phyloP scores from a whole-genome alignment of 2,888 invertebrate species.

The Iphiclides podalirius region DNA sequence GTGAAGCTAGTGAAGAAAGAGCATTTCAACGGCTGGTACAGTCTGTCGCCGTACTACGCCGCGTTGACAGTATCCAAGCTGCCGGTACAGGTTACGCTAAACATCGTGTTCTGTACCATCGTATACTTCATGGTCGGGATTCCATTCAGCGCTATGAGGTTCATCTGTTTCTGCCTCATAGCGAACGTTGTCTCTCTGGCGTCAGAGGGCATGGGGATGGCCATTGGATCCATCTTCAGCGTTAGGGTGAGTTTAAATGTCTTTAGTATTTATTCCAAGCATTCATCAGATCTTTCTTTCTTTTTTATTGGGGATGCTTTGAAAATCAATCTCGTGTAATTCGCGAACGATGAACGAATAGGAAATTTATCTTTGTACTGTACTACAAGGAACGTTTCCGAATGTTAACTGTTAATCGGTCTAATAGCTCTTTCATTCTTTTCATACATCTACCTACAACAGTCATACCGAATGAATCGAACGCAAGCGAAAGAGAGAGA shows the following conservation, averaged over 20 bases:
- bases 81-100: constrained; percentile 80
- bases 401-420: no score
- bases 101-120: constrained; percentile 80
- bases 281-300: no score
- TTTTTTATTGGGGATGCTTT: no score
- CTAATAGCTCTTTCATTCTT: no score
- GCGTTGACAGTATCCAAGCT: constrained; percentile 82
- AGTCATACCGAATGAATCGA: no score
- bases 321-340: no score
- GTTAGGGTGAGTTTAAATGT: constrained; percentile 79
- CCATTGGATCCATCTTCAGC: constrained; percentile 86
- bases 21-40: constrained; percentile 86
- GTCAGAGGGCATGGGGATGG: constrained; percentile 88
- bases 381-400: no score
- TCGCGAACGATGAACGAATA: no score
- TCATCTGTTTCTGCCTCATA: constrained; percentile 83
- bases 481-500: no score
- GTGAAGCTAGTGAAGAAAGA: constrained; percentile 85
- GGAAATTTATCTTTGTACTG: no score
- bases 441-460: no score
- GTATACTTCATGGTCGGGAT: constrained; percentile 85
- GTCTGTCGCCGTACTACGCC: constrained; percentile 82
- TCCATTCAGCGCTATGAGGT: constrained; percentile 83
- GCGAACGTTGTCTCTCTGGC: constrained; percentile 85
- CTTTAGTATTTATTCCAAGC: no score